Percentiles rank a stretch among this genome's conserved stretches.
Evolutionary conservation across 2,113 vertebrate species (phyloP).

Genomic region (Sturnira hondurensis): DNA sequence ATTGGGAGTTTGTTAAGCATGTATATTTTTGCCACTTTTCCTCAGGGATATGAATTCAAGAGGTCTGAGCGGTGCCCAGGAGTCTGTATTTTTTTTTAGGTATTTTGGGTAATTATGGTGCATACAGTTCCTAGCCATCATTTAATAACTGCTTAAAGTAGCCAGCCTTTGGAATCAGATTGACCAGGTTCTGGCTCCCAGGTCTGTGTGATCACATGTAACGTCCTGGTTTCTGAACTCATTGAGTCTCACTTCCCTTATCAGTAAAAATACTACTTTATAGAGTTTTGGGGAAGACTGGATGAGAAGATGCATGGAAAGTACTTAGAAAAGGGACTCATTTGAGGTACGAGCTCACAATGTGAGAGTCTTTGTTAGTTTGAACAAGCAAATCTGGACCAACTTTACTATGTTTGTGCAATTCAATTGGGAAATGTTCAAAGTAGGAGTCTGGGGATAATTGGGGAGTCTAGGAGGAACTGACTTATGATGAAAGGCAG

Average conservation of each 20-base stretch:
- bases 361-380: background rate
- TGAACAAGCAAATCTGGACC: constrained; percentile 39
- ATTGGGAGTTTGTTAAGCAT: background rate
- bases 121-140: background rate
- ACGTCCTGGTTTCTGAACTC: background rate
- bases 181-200: background rate
- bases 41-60: background rate
- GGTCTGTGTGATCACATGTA: background rate
- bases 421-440: constrained; percentile 25
- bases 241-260: background rate
- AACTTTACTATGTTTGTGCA: constrained; percentile 40
- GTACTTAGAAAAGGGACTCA: background rate
- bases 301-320: background rate
- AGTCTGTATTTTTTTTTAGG: background rate
- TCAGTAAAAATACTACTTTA: background rate
- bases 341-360: background rate
- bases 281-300: background rate
- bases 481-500: constrained; percentile 38
- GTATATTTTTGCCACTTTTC: background rate
- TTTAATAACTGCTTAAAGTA: background rate
- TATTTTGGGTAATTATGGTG: background rate
- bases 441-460: constrained; percentile 41
- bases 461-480: constrained; percentile 25
- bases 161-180: background rate
- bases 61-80: background rate